Conservation (phyloP, 2,113 vertebrate genomes). For the Psilopsiagon aurifrons region DNA sequence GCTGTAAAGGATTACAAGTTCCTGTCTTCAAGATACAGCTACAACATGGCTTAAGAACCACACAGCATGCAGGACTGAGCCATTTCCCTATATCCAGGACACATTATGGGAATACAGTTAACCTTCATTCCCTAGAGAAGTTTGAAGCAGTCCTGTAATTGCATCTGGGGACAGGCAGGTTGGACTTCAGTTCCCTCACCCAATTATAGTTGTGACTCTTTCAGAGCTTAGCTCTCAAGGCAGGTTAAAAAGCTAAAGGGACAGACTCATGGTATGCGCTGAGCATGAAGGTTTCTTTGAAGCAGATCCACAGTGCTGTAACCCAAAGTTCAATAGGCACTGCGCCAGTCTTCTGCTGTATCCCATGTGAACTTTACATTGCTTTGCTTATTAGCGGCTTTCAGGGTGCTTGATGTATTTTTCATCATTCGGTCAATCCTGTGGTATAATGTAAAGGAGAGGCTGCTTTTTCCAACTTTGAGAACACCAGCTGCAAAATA, state of each 20-base stretch:
- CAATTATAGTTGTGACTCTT: background rate
- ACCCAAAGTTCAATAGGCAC: background rate
- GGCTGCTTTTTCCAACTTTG: conserved; percentile 18
- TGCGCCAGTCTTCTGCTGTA: background rate
- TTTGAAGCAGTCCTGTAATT: conserved; percentile 11
- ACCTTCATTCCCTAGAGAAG: background rate
- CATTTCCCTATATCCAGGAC: background rate
- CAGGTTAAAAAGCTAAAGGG: conserved; percentile 35
- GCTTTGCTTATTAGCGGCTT: conserved; percentile 13
- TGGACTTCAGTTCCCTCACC: background rate
- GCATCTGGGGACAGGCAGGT: background rate
- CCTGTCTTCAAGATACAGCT: background rate
- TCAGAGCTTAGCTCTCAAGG: background rate
- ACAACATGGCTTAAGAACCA: background rate
- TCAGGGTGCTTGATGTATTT: background rate
- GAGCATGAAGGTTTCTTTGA: conserved; percentile 9
- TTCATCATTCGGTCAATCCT: conserved; percentile 10
- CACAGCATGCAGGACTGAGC: background rate
- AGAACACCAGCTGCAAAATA: conserved; percentile 14
- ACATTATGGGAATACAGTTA: background rate
- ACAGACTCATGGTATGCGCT: background rate
- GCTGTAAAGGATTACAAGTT: background rate
- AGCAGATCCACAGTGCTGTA: background rate
- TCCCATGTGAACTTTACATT: background rate
- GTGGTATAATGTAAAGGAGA: background rate